Conservation (phyloP, 2,888 invertebrate genomes). For the Seladonia tumulorum region DNA sequence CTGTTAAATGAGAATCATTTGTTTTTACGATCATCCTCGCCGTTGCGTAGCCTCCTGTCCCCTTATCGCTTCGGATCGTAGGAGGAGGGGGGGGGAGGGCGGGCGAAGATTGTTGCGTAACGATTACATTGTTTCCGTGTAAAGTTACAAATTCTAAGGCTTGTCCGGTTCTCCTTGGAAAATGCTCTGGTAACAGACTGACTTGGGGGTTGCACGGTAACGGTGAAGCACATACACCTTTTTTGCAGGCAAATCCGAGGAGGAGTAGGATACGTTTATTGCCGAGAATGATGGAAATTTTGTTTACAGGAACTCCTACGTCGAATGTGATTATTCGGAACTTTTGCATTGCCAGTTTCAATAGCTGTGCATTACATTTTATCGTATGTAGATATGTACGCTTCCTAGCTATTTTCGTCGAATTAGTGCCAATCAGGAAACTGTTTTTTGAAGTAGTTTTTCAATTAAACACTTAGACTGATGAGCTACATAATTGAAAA, state of each 20-base stretch:
- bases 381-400: not conserved
- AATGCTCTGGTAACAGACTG: not conserved
- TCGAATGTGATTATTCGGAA: no score
- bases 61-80: not conserved
- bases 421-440: no score
- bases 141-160: not conserved
- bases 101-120: not conserved
- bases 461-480: not conserved
- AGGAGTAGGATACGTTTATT: not conserved
- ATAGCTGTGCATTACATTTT: not conserved
- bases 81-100: not conserved
- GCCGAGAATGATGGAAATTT: not conserved
- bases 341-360: not conserved
- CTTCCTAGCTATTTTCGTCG: no score
- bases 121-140: not conserved
- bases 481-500: not conserved
- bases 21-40: not conserved
- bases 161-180: not conserved
- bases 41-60: not conserved
- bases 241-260: not conserved
- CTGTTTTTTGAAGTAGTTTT: not conserved
- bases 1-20: conserved; percentile 9
- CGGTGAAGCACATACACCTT: not conserved
- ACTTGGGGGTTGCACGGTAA: not conserved
- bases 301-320: not conserved